Base-by-base conservation (phyloP, 1,140 invertebrate genomes). In the Euura lappo region DNA sequence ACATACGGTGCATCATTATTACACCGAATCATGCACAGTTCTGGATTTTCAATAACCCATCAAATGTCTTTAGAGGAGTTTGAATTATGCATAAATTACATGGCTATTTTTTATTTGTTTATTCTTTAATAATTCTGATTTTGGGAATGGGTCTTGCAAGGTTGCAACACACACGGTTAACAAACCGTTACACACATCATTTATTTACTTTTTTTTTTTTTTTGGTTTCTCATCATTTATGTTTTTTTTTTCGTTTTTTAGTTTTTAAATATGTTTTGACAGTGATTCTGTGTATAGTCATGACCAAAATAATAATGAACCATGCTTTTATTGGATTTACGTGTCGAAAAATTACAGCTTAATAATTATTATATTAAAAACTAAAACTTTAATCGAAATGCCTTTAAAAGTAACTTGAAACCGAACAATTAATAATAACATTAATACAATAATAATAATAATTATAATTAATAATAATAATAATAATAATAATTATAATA, bases 151-250 rank as follows among this genome's bases (percentile, higher is more conserved):
- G 69, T 76, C 69, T 74, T 73, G 71, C 75, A 72, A 75, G 72
- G 72, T 74, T 73, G 73, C 69, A 77, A 75, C 70, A 77, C 51
- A 60, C 71, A 77, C 73, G 75, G 72, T 84, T 81, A 83, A 84
- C 73, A 80, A 84, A 84, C 82, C 79, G 77, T 81, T 28, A 81
- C 83, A 84, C 78, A 82, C 75, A 83, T 81, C 76, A 71, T 84
- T 84, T 84, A 84, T 84, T 84, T 80, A 80, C 73, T 80, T 80
- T 78, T 71, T 79, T 80, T 80, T 78, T 71, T 79, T 76, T 28
- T 28, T 28, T 28, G 28, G 28, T 28, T 28, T 28, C 28, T 28
- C 28, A 28, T 28, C 28, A 28, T 28, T 28, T 28, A 28, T 28
- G 28, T 28, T 28, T 28, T 28, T 28, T 28, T 28, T 28, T n/a